Conservation (phyloP, 2,888 invertebrate genomes). For the Cabera pusaria region DNA sequence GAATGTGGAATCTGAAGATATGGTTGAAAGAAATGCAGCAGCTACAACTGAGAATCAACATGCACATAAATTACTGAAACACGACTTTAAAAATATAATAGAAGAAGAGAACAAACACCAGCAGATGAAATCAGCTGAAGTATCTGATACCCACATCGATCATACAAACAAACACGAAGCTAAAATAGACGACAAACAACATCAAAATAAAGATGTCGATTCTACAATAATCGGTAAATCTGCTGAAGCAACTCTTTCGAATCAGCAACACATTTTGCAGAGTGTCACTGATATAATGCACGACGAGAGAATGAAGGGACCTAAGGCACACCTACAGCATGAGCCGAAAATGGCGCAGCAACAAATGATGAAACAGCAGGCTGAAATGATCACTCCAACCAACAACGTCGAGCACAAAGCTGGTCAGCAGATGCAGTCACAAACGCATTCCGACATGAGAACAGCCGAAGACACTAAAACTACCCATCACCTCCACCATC, state of each 20-base stretch:
- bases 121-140: constrained; percentile 22
- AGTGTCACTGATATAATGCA: constrained; percentile 6
- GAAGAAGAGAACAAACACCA: constrained; percentile 1
- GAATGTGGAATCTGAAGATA: constrained; percentile 19
- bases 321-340: constrained; percentile 5
- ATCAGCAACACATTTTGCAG: constrained; percentile 1
- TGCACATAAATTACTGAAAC: constrained; percentile 5
- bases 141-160: constrained; percentile 2
- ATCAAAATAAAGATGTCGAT: constrained; percentile 18
- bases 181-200: constrained; percentile 6
- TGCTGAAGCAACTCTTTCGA: constrained; percentile 22
- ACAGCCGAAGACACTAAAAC: constrained; percentile 22
- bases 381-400: constrained; percentile 6
- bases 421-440: constrained; percentile 1
- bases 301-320: constrained; percentile 7
- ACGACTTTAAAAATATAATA: constrained; percentile 4
- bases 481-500: constrained; percentile 18
- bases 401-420: background rate
- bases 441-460: constrained; percentile 29
- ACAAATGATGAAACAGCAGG: constrained; percentile 10
- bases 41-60: background rate
- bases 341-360: constrained; percentile 15
- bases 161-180: constrained; percentile 12
- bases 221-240: constrained; percentile 26
- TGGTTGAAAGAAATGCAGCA: constrained; percentile 12